Conservation (phyloP, 2,797 vertebrate genomes). For the Tapirus indicus region DNA sequence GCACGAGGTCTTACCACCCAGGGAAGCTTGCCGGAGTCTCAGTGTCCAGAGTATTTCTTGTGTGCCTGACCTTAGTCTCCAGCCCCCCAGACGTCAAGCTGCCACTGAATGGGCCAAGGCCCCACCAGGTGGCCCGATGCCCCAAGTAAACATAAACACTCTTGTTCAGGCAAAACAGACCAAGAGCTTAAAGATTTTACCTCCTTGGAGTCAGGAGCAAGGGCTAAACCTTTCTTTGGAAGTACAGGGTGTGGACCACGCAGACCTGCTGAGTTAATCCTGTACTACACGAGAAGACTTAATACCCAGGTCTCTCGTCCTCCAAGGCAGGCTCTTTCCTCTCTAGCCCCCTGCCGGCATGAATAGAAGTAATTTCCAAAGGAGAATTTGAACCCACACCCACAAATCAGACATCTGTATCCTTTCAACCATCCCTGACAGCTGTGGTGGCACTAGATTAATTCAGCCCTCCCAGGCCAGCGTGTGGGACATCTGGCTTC, state of each 20-base stretch:
- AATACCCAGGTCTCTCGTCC: background rate
- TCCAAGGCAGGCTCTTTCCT: background rate
- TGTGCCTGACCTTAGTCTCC: background rate
- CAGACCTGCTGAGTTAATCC: background rate
- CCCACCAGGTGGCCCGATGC: too few species aligned
- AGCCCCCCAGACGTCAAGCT: background rate
- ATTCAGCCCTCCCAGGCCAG: background rate
- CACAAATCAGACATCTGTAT: background rate
- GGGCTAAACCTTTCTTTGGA: background rate
- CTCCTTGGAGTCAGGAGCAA: background rate
- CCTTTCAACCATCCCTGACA: background rate
- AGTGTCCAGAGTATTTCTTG: background rate
- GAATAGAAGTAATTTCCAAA: background rate
- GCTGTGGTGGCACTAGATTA: background rate
- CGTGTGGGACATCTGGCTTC: accelerated
- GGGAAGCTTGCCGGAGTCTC: background rate
- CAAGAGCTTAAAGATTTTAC: background rate
- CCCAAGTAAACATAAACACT: background rate
- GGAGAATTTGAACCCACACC: background rate
- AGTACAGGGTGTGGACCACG: background rate
- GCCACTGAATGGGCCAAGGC: background rate
- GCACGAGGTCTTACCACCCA: too few species aligned
- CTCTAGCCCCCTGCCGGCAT: too few species aligned
- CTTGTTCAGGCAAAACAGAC: background rate
- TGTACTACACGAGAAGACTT: too few species aligned